Evolutionary conservation across 2,888 invertebrate genomes (phyloP).

Genomic region (Hermaeophaga mercurialis): DNA sequence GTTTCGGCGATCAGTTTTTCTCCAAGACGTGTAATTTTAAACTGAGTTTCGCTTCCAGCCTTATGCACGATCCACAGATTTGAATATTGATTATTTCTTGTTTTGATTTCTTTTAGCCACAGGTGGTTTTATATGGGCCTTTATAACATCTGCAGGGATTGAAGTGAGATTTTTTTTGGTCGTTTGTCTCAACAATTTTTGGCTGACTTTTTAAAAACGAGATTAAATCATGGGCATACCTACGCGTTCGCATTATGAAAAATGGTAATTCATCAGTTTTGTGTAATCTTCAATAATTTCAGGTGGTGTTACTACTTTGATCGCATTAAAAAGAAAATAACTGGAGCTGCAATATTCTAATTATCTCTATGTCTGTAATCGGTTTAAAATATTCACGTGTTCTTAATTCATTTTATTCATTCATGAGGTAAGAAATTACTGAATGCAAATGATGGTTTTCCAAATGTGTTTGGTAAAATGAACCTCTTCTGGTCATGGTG

Average conservation of each 20-base stretch:
- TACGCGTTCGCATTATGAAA: conserved; percentile 9
- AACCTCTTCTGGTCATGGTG: too few species aligned
- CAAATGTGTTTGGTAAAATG: too few species aligned
- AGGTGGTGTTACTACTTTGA: neutral
- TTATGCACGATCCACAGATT: conserved; percentile 34
- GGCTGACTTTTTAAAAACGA: conserved; percentile 8
- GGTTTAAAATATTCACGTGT: neutral
- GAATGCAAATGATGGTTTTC: too few species aligned
- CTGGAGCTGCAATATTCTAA: conserved; percentile 3
- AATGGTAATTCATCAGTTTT: conserved; percentile 19
- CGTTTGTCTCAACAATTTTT: conserved; percentile 12
- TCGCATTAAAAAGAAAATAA: neutral
- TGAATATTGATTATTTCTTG: conserved; percentile 36
- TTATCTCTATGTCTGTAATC: neutral
- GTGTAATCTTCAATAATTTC: conserved; percentile 10
- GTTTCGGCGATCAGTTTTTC: conserved; percentile 29
- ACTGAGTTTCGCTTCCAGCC: conserved; percentile 31
- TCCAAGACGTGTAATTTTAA: conserved; percentile 36
- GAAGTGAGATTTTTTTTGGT: conserved; percentile 9
- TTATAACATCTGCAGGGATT: conserved; percentile 14
- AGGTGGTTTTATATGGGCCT: conserved; percentile 31
- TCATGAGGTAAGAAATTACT: too few species aligned
- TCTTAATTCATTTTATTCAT: neutral
- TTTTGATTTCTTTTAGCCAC: conserved; percentile 39
- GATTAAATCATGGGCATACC: conserved; percentile 19